These are phyloP conservation scores for Podargus strigoides DNA, from an alignment of 2,797 vertebrate genomes.

Conservation along the genomic window DNA sequence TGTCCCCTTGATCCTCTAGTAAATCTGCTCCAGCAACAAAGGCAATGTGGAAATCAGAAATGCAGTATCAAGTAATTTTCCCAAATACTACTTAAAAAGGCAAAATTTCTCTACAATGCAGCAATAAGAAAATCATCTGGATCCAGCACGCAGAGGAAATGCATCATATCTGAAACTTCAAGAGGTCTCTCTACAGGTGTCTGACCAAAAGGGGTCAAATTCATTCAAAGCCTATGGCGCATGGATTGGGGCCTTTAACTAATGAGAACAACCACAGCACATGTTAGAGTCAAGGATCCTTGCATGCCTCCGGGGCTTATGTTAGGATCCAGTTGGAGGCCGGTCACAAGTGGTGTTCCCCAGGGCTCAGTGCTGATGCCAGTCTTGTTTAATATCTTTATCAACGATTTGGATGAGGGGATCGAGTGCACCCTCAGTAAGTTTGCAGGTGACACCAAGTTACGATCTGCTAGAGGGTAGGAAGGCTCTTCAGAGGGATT, in stretches of 20 bases:
- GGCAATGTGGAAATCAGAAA: slow-evolving; percentile 60
- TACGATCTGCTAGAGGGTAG: too few species aligned
- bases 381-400: too few species aligned
- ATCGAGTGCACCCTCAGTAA: too few species aligned
- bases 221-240: slow-evolving; percentile 12
- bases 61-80: slow-evolving; percentile 67
- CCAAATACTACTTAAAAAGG: slow-evolving; percentile 51
- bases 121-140: slow-evolving; percentile 72
- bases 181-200: slow-evolving; percentile 65
- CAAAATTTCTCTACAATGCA: slow-evolving; percentile 54
- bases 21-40: slow-evolving; percentile 46
- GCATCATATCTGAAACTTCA: slow-evolving; percentile 67
- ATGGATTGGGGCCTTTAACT: slow-evolving; percentile 28
- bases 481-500: too few species aligned
- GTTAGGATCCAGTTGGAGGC: too few species aligned
- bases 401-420: too few species aligned
- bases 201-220: slow-evolving; percentile 65
- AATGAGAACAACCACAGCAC: slow-evolving; percentile 22
- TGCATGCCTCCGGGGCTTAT: neutral
- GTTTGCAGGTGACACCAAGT: too few species aligned
- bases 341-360: too few species aligned
- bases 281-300: neutral
- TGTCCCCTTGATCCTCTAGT: slow-evolving; percentile 45
- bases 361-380: too few species aligned
- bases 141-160: slow-evolving; percentile 65